Evolutionary conservation across 1,140 invertebrate genomes (phyloP), one percentile per base, ranked within the genome.

Genomic region (Pachypeltis micranthus): DNA sequence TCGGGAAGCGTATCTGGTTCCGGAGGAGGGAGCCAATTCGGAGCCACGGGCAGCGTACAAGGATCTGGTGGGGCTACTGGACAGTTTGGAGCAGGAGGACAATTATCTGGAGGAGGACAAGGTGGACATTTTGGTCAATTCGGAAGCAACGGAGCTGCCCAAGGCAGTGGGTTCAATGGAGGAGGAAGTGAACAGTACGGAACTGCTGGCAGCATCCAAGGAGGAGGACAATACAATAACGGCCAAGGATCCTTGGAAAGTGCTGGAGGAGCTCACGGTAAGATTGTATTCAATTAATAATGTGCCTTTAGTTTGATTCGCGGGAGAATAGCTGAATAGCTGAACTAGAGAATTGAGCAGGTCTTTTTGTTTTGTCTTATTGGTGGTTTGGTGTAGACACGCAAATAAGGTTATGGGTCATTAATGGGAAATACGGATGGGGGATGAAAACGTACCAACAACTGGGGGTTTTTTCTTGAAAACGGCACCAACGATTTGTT

Each of bases 21-120:
- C 14, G 39, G 29, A 12, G 28, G 31, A 16, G 24, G 39, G 19
- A 47, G 60, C 14, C 24, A 26, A 26, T 61, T 61, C 44, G 12
- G 29, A 61, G 39, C 59, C 25, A 24, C 14, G 25, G 59, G 47
- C 4, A 51, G 47, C 47, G 47, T 51, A 3, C 47, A 51, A 21
- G 47, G 47, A 26, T 28, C 29, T 31, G 61, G 61, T 28, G 28
- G 29, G 14, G 19, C 47, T 16, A 21, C 19, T 14, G 34, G 47
- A 1, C 63, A 64, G 39, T 60, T 60, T 14, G 26, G 44, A 14
- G 21, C 44, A 26, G 58, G 47, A 24, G 58, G 63, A n/a, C 31
- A 14, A n/a, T 28, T 59, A 21, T 26, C 54, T 55, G 58, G 58
- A 1, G 55, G 57, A 3, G 23, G 26, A 7, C 44, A 47, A 2